Base-by-base conservation (phyloP, 2,888 invertebrate species). In the Hyposoter dolosus region DNA sequence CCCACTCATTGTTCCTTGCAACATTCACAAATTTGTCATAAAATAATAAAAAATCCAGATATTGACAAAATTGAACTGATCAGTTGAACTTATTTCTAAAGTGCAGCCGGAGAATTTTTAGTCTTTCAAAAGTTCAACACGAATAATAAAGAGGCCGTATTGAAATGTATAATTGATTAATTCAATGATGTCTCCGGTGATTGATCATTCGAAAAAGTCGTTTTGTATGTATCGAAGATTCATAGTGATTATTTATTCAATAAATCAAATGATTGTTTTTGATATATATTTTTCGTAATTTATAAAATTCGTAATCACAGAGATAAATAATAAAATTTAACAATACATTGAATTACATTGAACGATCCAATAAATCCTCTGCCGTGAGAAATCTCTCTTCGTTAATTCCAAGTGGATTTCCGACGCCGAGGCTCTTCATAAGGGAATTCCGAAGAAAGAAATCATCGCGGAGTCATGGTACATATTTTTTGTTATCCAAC, bases 1-100 rank as follows among this genome's bases (percentile, higher is more conserved):
- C 60, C 76, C 65, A 63, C 77, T 45, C 76, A 84, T 87, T 84
- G 84, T 88, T 88, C 72, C 87, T 88, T 85, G 87, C 88, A 84
- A 83, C 45, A 68, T 19, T 81, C 63, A 56, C 17, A 47, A 63
- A n/a, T 60, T 53, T 19, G 12, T 23, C 53, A 56, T 40, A 15
- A 74, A 28, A 71, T 47, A 50, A 71, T n/a, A 28, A 40, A 66
- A 66, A 66, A 7, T 66, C 9, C 40, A 32, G 19, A 60, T 43
- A 53, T 19, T 28, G 40, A 35, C n/a, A 53, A 50, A 28, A 63
- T 63, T 28, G 53, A 72, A 53, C 5, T 40, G 17, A 35, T 35
- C 50, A 12, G n/a, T 28, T 53, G 4, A 0, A 56, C 15, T 28
- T n/a, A n/a, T n/a, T 28, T 28, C 6, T 60, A 1, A 28, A 60